A percentile compares a stretch with the other conserved stretches of the same genome.
Evolutionary conservation across 2,797 vertebrate genomes (phyloP).

Genomic region (Spondyliosoma cantharus): DNA sequence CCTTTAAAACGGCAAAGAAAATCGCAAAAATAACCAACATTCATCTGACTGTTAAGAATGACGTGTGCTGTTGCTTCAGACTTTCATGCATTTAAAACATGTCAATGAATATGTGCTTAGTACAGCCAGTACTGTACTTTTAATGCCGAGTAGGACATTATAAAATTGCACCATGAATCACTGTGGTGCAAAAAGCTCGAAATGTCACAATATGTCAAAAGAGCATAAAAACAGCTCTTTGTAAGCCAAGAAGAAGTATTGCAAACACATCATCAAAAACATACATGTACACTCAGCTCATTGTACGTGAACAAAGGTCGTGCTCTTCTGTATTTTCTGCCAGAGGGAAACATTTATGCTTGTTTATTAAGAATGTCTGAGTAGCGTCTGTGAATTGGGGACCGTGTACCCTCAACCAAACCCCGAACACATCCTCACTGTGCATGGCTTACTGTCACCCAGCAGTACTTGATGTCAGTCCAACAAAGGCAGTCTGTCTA

Average conservation of each 20-base stretch:
- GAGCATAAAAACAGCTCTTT: neutral
- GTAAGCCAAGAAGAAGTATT: neutral
- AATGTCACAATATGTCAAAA: conserved; percentile 10
- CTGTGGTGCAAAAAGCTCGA: neutral
- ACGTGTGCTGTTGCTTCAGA: too few species aligned
- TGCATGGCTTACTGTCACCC: conserved; percentile 41
- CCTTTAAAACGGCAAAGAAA: too few species aligned
- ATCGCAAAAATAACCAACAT: too few species aligned
- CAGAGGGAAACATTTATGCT: conserved; percentile 46
- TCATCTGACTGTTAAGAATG: too few species aligned
- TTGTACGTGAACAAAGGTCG: conserved; percentile 3
- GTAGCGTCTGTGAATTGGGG: conserved; percentile 37
- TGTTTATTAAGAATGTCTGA: conserved; percentile 58
- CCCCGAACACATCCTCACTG: conserved; percentile 43
- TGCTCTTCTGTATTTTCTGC: conserved; percentile 38
- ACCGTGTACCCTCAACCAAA: conserved; percentile 31
- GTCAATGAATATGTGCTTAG: too few species aligned
- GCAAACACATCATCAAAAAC: neutral
- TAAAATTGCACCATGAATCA: too few species aligned
- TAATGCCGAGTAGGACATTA: too few species aligned
- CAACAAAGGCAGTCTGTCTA: conserved; percentile 36
- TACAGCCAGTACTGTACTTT: too few species aligned
- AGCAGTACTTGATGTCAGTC: conserved; percentile 48
- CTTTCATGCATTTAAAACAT: too few species aligned
- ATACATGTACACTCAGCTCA: conserved; percentile 7